A percentile compares a stretch with the other conserved stretches of the same genome.
phyloP scores from a whole-genome alignment of 2,888 invertebrate genomes.

The Drosophila pseudotakahashii region DNA sequence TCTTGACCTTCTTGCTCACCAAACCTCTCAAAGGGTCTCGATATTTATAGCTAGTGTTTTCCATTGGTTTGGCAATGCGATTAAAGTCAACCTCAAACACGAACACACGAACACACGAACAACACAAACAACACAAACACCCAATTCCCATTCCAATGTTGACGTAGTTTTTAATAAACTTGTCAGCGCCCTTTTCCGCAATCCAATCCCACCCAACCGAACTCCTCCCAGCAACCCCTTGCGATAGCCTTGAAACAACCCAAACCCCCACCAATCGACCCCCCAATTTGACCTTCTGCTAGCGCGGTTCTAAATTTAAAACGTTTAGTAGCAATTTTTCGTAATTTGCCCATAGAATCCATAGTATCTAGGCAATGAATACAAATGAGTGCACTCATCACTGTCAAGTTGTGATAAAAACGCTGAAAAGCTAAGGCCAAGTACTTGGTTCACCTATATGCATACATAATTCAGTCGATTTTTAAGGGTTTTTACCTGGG shows the following conservation, averaged over 20 bases:
- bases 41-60: neutral
- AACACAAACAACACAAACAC: too few species aligned
- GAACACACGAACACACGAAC: neutral
- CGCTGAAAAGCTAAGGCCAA: conserved; percentile 10
- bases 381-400: conserved; percentile 22
- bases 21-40: too few species aligned
- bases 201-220: neutral
- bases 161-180: conserved; percentile 66
- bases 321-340: conserved; percentile 23
- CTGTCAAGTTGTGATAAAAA: conserved; percentile 13
- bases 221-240: neutral
- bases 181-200: conserved; percentile 41
- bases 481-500: neutral
- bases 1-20: too few species aligned
- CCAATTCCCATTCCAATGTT: conserved; percentile 20
- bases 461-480: conserved; percentile 1
- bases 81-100: conserved; percentile 19
- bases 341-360: conserved; percentile 8
- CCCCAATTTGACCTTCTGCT: conserved; percentile 23
- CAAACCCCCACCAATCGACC: too few species aligned
- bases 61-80: neutral
- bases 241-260: conserved; percentile 11
- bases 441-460: neutral
- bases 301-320: conserved; percentile 49
- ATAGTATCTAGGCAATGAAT: conserved; percentile 10